phyloP scores from a whole-genome alignment of 2,888 invertebrate genomes.

The Thereva unica region DNA sequence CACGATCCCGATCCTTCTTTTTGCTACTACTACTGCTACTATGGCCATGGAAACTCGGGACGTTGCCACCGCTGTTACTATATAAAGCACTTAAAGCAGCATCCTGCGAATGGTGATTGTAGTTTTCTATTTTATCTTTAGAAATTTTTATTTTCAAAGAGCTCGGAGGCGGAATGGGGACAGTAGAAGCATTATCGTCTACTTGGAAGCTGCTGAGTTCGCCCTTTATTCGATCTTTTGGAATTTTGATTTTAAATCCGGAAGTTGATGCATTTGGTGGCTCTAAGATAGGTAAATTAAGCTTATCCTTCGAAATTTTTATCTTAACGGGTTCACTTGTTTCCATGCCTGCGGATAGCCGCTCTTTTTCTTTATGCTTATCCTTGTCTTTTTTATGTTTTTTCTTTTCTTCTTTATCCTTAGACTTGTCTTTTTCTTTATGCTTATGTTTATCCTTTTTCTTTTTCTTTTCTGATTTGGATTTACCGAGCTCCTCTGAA shows the following conservation, averaged over 20 bases:
- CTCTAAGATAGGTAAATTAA: constrained; percentile 52
- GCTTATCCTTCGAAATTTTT: constrained; percentile 66
- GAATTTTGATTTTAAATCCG: constrained; percentile 80
- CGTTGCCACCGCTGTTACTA: constrained; percentile 23
- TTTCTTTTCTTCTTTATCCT: constrained; percentile 71
- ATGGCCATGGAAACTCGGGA: constrained; percentile 33
- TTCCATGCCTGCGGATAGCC: constrained; percentile 22
- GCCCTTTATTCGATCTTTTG: constrained; percentile 71
- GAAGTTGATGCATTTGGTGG: constrained; percentile 48
- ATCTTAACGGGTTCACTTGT: constrained; percentile 57
- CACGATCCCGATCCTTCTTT: constrained; percentile 55
- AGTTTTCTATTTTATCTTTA: constrained; percentile 70
- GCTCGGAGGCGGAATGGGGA: constrained; percentile 49
- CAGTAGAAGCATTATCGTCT: constrained; percentile 30
- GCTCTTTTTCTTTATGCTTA: constrained; percentile 54
- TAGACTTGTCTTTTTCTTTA: constrained; percentile 77
- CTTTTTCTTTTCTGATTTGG: constrained; percentile 63
- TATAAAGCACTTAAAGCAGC: constrained; percentile 39
- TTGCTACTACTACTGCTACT: constrained; percentile 46
- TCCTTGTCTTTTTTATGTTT: constrained; percentile 73
- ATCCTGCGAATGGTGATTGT: constrained; percentile 44
- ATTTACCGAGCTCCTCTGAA: constrained; percentile 39
- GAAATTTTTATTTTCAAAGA: constrained; percentile 80
- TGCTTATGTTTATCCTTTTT: constrained; percentile 80
- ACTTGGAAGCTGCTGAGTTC: constrained; percentile 49